These are phyloP conservation scores for Lathamus discolor DNA, from an alignment of 2,113 vertebrate species.

Conservation along the genomic window DNA sequence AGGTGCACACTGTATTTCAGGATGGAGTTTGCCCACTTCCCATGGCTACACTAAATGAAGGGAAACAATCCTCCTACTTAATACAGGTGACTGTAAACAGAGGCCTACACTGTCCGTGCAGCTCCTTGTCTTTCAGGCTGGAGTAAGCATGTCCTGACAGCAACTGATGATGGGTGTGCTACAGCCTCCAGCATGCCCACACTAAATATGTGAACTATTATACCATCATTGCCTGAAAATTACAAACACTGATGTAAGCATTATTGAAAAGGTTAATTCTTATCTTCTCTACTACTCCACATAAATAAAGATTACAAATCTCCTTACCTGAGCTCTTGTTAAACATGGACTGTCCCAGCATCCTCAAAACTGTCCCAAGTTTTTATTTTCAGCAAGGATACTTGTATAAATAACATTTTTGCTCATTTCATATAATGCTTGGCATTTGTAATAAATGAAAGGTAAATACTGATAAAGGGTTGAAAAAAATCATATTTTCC, in stretches of 20 bases:
- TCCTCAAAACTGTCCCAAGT: not conserved
- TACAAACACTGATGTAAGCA: not conserved
- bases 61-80: not conserved
- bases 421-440: not conserved
- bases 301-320: not conserved
- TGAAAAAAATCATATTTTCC: not conserved
- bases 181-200: not conserved
- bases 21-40: not conserved
- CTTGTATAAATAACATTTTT: not conserved
- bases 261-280: not conserved
- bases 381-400: not conserved
- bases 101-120: not conserved
- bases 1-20: not conserved
- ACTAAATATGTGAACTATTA: not conserved
- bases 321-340: not conserved
- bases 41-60: not conserved
- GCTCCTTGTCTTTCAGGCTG: not conserved
- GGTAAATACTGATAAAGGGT: not conserved
- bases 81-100: not conserved
- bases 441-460: not conserved
- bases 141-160: not conserved
- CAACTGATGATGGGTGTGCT: not conserved
- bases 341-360: not conserved
- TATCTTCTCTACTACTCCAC: not conserved
- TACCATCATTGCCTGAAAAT: not conserved